Evolutionary conservation across 2,113 vertebrate species (phyloP), one percentile per base, ranked within the genome.

Genomic region (Hypanus sabinus): DNA sequence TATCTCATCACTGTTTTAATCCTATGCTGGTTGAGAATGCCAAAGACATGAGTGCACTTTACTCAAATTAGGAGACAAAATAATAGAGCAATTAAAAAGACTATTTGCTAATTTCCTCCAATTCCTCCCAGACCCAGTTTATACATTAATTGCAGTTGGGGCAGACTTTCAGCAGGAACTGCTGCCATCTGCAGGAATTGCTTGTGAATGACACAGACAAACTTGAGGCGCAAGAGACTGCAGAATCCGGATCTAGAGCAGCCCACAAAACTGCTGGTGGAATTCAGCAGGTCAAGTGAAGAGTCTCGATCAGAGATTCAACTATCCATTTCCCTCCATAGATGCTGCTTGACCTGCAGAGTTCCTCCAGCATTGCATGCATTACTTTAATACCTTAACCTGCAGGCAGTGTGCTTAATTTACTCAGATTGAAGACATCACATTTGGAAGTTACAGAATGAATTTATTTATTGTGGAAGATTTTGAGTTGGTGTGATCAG

Each of bases 161-260:
- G 36, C 7, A 93, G 71, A 73, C 33, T 71, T 90, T 93, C 8
- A 93, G 68, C 65, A 93, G 90, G 11, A 38, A 14, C 68, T 93
- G 91, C 91, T 93, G 91, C 91, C 91, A 73, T 93, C 91, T 93
- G 22, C 91, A 55, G 91, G 70, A 18, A 8, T 55, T 20, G 12
- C 22, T 16, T 73, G 9, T 30, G 24, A 73, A 75, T 75, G 60
- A 62, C 60, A 73, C 16, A 73, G 16, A 24, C 71, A 24, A 24
- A 73, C 18, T 46, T 1, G 46, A 46, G 46, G 46, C 46, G 4
- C 46, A 46, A 46, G 46, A 46, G 46, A 46, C 46, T 46, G 46
- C 46, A 46, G 46, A 46, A 46, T 3, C 46, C 46, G 46, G 4
- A 46, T 46, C 46, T 46, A 46, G 46, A 46, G 46, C 46, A 46